Base-by-base conservation (phyloP, 1,140 invertebrate species). In the Bombus confusus region DNA sequence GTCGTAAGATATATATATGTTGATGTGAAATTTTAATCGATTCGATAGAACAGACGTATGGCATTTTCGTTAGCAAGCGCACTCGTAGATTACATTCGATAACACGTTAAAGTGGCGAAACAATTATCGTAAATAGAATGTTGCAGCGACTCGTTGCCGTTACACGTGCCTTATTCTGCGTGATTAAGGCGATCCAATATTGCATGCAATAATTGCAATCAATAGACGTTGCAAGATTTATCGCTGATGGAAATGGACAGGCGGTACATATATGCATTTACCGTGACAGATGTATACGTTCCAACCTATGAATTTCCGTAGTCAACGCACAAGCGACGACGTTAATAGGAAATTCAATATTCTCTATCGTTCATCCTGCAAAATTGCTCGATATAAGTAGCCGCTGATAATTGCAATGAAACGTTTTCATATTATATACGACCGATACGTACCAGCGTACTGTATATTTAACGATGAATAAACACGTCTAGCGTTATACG, bases 281-380 rank as follows among this genome's bases (percentile, higher is more conserved):
- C 84, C 22, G 79, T 85, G 84, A 80, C 84, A 85, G 69, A 85
- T 85, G 71, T 85, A 68, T 75, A 85, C 59, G 84, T 68, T 80
- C 84, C 18, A 52, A 69, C 69, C 84, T 80, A 85, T 81, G 84
- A 85, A 85, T 85, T 85, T 81, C 79, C 84, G 71, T 75, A 39
- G 57, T 47, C 62, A 72, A 81, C 62, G 62, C 47, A 41, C 52
- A 41, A 85, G 69, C 77, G 71, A 73, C 74, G 83, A 80, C 77
- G 47, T 81, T 85, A 85, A 85, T 81, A 85, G 78, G 79, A 85
- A 81, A 80, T 85, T 81, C 79, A 80, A 80, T 80, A 85, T 85
- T 85, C 84, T 66, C 78, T 34, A 52, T 68, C 71, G 47, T 75
- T 85, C 41, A 34, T 39, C 43, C 8, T 18, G 28, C 43, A 81